Evolutionary conservation across 2,888 invertebrate genomes (phyloP), one percentile per base, ranked within the genome.

Genomic region (Dimorphilus gyrociliatus): DNA sequence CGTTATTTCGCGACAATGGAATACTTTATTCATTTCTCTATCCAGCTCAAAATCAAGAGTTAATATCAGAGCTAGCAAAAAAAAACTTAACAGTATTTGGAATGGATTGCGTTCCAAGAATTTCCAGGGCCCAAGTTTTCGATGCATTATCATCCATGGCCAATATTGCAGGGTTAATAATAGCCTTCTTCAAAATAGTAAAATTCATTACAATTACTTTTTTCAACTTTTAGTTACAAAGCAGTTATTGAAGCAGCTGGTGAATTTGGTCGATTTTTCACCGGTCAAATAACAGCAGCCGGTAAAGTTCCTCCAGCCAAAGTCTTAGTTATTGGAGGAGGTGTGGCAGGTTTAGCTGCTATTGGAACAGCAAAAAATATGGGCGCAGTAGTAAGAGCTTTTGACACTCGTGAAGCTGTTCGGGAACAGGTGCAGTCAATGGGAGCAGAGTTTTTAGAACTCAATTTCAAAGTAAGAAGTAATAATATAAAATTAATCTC

Each of bases 81-180:
- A 74, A 70, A 51, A 72, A 76, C 46, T 68, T 81, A 40, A 81
- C 76, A 50, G 78, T 76, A 21, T 81, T 85, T 65, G 84, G 77
- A 7, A 84, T 85, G 82, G 85, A 85, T 56, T 80, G 79, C 55
- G 72, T 85, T 42, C 85, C 84, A 1, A 70, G 85, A 29, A 84
- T 85, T 43, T 76, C 78, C 40, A 69, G 84, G 37, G 85, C 85
- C 14, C 84, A 85, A 64, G 81, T 81, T 1, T 85, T 81, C 60
- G 84, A 85, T 60, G 84, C 78, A 0, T 69, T 85, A 3, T 81
- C 80, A 53, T 84, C 84, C 1, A 85, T 85, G 85, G 81, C 82
- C 0, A 85, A 85, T 55, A 78, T 85, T 40, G 72, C 80, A 8
- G 21, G 21, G 21, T n/a, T n/a, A n/a, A n/a, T n/a, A n/a, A n/a